phyloP scores from a whole-genome alignment of 2,888 invertebrate genomes.

The Spilosoma lubricipeda region DNA sequence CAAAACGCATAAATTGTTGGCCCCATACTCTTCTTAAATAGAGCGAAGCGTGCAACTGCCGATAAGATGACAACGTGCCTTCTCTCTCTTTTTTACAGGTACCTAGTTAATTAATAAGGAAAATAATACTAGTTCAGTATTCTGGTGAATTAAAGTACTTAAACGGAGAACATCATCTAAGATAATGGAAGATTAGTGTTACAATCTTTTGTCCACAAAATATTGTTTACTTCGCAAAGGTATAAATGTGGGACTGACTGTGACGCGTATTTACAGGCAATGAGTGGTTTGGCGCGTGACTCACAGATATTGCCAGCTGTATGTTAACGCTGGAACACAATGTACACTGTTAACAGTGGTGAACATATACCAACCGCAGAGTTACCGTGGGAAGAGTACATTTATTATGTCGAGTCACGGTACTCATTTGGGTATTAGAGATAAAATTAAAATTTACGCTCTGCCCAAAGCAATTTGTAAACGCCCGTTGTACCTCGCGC shows the following conservation, averaged over 20 bases:
- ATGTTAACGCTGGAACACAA: conserved; percentile 40
- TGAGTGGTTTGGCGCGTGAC: conserved; percentile 46
- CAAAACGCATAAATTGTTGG: conserved; percentile 38
- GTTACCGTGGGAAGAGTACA: conserved; percentile 84
- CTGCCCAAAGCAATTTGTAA: conserved; percentile 86
- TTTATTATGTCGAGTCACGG: conserved; percentile 86
- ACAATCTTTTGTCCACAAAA: not conserved
- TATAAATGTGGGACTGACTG: conserved; percentile 20
- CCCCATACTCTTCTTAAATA: conserved; percentile 45
- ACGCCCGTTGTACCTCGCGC: conserved; percentile 83
- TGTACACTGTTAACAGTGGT: conserved; percentile 43
- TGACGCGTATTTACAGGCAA: conserved; percentile 25
- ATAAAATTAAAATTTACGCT: conserved; percentile 87
- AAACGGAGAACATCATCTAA: not conserved
- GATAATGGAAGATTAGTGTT: not conserved
- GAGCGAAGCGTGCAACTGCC: conserved; percentile 45
- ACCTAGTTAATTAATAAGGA: conserved; percentile 16
- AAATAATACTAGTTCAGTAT: not conserved
- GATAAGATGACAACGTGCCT: conserved; percentile 47
- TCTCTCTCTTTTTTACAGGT: conserved; percentile 22
- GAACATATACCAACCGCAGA: conserved; percentile 67
- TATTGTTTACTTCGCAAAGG: conserved; percentile 22
- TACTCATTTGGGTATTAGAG: conserved; percentile 86
- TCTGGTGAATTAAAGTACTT: not conserved
- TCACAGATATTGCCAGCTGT: conserved; percentile 46